Base-by-base conservation (phyloP, 2,888 invertebrate genomes). In the Drosophila mercatorum region DNA sequence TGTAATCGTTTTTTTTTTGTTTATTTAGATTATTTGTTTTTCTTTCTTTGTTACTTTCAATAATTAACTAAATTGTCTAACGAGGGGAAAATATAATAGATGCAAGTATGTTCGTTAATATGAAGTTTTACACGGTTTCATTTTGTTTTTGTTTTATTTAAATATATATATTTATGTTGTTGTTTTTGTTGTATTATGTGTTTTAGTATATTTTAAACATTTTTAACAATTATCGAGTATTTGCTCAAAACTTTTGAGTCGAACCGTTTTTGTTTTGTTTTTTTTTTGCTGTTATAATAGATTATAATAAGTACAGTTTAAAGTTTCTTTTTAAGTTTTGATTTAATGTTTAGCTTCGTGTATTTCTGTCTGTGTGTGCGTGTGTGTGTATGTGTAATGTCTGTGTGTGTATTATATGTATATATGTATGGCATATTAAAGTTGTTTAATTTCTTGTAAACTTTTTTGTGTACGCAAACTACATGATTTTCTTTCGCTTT, bases 1-100 rank as follows among this genome's bases (percentile, higher is more conserved):
- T 78, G 78, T 90, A 90, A 87, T 82, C 40, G 34, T 51, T 51
- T 47, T n/a, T 26, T 47, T 34, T 34, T 40, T 44, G 59, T 86
- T 70, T 49, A 47, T 31, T 31, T n/a, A 31, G 28, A n/a, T 60
- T 78, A 69, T 71, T 57, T 8, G 7, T 65, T 65, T 38, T 52
- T 14, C 61, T 83, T 87, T 69, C 58, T 75, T 70, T 68, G 43
- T 69, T 66, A 44, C 63, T 69, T 78, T 89, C 75, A 88, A 86
- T 85, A 91, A 89, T 81, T 90, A 91, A 91, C 91, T 91, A 91
- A 90, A 89, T 81, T 85, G 73, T 87, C 87, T 89, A 90, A 91
- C 80, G 82, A 87, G 90, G 85, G 72, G 81, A 88, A 89, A 86
- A 87, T 80, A 80, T 77, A 53, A 40, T 51, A 77, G 55, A 79